phyloP scores from a whole-genome alignment of 2,797 vertebrate species.

The Sphenopsis melanotis region DNA sequence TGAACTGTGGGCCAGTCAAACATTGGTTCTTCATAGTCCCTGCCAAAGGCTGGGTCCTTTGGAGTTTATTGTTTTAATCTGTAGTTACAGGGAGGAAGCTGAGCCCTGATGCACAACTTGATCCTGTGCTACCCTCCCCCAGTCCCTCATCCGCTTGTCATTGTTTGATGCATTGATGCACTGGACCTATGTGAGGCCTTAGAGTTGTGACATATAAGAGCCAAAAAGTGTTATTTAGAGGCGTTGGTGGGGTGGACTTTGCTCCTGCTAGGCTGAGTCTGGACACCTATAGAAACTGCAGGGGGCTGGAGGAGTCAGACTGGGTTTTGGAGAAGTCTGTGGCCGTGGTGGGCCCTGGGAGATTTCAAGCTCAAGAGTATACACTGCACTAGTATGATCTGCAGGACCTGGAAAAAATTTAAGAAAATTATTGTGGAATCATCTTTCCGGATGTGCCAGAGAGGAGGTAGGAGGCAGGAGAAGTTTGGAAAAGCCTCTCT shows the following conservation, averaged over 20 bases:
- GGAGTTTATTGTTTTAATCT: slow-evolving; percentile 46
- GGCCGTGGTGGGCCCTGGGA: background rate
- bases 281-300: background rate
- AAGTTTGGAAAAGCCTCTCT: background rate
- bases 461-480: background rate
- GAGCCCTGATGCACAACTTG: background rate
- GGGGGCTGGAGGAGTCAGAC: background rate
- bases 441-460: background rate
- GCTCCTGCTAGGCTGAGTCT: background rate
- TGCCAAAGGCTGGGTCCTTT: slow-evolving; percentile 34
- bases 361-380: background rate
- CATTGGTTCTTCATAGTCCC: background rate
- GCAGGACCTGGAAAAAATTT: background rate
- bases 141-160: background rate
- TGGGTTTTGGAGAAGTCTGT: background rate
- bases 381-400: background rate
- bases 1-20: slow-evolving; percentile 17
- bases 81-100: slow-evolving; percentile 4
- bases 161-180: background rate
- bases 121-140: background rate
- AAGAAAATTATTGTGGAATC: background rate
- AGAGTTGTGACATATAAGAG: background rate
- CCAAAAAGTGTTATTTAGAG: background rate
- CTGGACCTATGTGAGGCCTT: background rate
- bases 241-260: background rate